Evolutionary conservation across 2,797 vertebrate genomes (phyloP), one percentile per base, ranked within the genome.

Genomic region (Pangasius sanitwongsei): DNA sequence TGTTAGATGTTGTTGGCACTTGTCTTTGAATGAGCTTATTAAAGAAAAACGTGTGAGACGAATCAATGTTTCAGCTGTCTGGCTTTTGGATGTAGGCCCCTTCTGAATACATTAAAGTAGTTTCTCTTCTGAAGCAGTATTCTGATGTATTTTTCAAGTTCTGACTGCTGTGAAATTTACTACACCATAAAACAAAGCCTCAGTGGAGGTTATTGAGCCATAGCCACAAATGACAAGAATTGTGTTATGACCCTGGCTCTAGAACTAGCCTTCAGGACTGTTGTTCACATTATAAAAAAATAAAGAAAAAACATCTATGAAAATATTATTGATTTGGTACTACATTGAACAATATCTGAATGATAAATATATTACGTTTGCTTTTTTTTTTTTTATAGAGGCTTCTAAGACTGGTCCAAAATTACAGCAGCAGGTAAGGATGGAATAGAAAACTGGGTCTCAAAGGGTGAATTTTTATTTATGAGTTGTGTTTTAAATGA

Each of bases 401-500:
- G 48, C 65, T 53, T 85, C 81, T 3, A 88, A 5, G 63, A 82
- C 78, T 69, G 80, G 86, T 31, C 90, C 89, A 69, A 90, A 85
- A 85, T 67, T 86, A 20, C 88, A 87, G 48, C 90, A 89, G 75
- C 88, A 87, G 89, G 89, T 89, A 70, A 59, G 72, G 3, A 86
- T 83, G 20, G 9, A 81, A 48, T 83, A 15, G 34, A 50, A 50
- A 48, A 55, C 75, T 78, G 31, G n/a, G 50, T 82, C 80, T 61
- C 57, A 41, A 25, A 7, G 57, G 55, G 11, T 61, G 34, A 28
- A 16, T 41, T 61, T 20, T 61, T 87, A 18, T 83, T 59, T 34
- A 48, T 69, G 18, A 48, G 18, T 69, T 50, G 44, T 25, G 13
- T 34, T 75, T 83, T 74, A 28, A 44, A 75, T 61, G 2, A 72